A percentile compares a stretch with the other conserved stretches of the same genome.
Conservation (phyloP, 1,140 invertebrate species). For the Halyomorpha halys region DNA sequence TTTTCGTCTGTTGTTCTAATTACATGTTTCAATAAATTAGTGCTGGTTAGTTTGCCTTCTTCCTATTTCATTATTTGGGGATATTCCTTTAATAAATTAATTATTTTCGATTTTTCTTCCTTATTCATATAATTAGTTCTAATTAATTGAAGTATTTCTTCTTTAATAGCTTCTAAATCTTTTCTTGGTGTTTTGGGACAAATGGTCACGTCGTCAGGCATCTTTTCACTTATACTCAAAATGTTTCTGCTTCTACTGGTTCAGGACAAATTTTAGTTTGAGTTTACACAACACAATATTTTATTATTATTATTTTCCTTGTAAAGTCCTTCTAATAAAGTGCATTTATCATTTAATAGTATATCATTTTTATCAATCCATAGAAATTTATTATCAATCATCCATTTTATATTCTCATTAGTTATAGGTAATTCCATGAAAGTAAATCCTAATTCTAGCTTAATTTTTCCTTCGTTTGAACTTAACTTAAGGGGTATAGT, state of each 20-base stretch:
- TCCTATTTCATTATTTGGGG: background rate
- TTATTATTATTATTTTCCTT: background rate
- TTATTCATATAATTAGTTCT: background rate
- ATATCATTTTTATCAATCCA: background rate
- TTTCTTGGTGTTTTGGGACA: too few relatives aligned
- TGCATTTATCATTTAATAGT: background rate
- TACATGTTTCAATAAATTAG: conserved; percentile 31
- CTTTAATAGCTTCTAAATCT: background rate
- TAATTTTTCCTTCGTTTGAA: too few relatives aligned
- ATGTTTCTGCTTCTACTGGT: background rate
- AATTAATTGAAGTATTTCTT: background rate
- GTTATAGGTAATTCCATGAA: background rate
- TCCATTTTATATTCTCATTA: background rate
- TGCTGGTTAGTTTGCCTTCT: background rate
- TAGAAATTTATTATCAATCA: too few relatives aligned
- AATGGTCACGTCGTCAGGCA: background rate
- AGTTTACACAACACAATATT: background rate
- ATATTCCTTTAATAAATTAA: background rate
- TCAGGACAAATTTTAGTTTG: background rate
- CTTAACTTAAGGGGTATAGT: background rate
- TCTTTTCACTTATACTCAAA: too few relatives aligned
- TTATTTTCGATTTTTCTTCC: background rate
- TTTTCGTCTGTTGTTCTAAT: conserved; percentile 29
- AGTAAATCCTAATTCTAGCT: background rate
- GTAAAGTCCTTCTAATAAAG: background rate